Base-by-base conservation (phyloP, 2,888 invertebrate genomes). In the Drosophila parthenogenetica region DNA sequence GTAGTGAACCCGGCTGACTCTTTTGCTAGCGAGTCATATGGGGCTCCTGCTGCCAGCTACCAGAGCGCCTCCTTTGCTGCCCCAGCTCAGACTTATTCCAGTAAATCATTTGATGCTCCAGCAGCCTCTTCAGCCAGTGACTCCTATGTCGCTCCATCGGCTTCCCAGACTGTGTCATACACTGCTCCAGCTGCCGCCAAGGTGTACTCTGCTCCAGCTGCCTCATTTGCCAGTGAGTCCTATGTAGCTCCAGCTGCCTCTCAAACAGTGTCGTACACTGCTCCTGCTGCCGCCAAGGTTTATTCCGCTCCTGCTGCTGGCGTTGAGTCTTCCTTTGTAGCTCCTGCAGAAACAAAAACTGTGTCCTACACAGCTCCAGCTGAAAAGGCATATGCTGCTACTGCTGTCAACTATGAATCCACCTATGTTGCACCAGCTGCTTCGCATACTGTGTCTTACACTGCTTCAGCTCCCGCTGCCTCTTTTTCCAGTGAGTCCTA, bases 131-230 rank as follows among this genome's bases (percentile, higher is more conserved):
- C 55, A 17, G 45, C 46, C 48, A 61, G 40, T 10, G 58, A 14
- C 13, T 22, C 55, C 7, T 32, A 48, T 58, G 37, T 69, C 0
- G 70, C 76, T 13, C 59, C 68, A 2, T 64, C 62, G 11, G 76
- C 75, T 16, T 49, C 73, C 22, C 45, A 59, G 32, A 13, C 25
- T 60, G n/a, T 40, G 0, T 65, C 70, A 0, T 74, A 70, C 40
- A 53, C 46, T 2, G 81, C 65, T 1, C 76, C 79, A 0, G 72
- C 54, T 42, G 81, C 72, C 19, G 32, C 10, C 51, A 59, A 51
- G 16, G 46, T 67, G 5, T 85, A 65, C 61, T 51, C 62, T 10
- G 71, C 73, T 0, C 76, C 82, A 0, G 84, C 73, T 8, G 61
- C 73, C 14, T 32, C 46, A 11, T 67, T 40, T 16, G 45, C 25